phyloP scores from a whole-genome alignment of 2,888 invertebrate genomes.

The Lasiommata megera region DNA sequence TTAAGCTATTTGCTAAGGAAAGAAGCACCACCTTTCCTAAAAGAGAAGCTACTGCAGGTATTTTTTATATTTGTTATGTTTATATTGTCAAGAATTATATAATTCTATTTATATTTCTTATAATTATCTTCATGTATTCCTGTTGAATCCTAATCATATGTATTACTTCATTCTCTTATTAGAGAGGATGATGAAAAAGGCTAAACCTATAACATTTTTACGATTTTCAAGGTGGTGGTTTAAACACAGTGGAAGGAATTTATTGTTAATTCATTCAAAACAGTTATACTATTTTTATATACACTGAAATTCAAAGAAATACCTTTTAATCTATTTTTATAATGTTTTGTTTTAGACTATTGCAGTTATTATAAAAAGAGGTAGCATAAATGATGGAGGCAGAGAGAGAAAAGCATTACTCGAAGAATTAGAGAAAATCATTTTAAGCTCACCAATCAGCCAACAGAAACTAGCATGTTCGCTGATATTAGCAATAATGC shows the following conservation, averaged over 20 bases:
- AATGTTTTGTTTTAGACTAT: conserved; percentile 81
- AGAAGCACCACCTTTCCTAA: conserved; percentile 87
- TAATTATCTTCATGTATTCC: no score
- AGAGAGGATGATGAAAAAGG: no score
- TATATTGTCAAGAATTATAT: not conserved
- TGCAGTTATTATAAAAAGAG: conserved; percentile 93
- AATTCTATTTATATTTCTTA: no score
- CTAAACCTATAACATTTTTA: no score
- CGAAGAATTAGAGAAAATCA: conserved; percentile 88
- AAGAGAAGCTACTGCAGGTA: conserved; percentile 87
- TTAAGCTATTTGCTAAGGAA: conserved; percentile 88
- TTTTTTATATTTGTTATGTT: no score
- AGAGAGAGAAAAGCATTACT: conserved; percentile 85
- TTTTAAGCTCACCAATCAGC: conserved; percentile 88
- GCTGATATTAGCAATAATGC: conserved; percentile 90
- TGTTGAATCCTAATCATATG: no score
- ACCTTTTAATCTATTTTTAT: not conserved
- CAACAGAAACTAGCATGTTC: conserved; percentile 92
- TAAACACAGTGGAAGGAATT: no score
- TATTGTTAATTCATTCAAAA: no score
- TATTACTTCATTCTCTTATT: no score
- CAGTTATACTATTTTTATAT: no score
- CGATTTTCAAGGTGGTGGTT: no score
- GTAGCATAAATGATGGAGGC: conserved; percentile 88
- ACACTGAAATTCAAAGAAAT: not conserved